Evolutionary conservation across 2,797 vertebrate species (phyloP).

Genomic region (Fringilla coelebs): DNA sequence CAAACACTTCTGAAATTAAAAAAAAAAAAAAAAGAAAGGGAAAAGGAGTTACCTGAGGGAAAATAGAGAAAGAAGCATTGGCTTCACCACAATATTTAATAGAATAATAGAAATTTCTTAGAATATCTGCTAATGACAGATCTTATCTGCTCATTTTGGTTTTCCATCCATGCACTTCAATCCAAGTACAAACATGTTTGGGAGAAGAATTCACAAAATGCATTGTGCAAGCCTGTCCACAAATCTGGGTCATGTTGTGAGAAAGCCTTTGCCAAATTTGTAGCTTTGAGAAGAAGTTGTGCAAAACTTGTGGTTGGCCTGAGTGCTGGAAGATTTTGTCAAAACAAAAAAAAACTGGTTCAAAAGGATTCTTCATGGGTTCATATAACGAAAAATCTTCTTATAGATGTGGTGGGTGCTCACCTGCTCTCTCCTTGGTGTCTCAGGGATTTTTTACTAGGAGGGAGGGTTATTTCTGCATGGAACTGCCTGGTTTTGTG

Average conservation of each 20-base stretch:
- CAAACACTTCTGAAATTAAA: not conserved
- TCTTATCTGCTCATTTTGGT: not conserved
- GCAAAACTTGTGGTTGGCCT: not conserved
- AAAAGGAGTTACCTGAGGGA: not conserved
- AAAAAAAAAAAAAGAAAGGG: not conserved
- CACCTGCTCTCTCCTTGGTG: not conserved
- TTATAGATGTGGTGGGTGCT: fast-evolving
- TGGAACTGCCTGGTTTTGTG: not conserved
- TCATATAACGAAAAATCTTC: not conserved
- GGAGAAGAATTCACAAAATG: not conserved
- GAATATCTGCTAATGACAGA: not conserved
- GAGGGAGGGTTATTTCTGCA: not conserved
- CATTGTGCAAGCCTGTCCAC: not conserved
- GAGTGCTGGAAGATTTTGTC: not conserved
- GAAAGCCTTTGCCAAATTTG: not conserved
- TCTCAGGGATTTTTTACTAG: not conserved
- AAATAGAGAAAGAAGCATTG: not conserved
- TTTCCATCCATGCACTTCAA: not conserved
- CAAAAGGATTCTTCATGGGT: not conserved
- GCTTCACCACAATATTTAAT: not conserved
- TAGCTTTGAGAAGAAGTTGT: not conserved
- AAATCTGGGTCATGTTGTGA: not conserved
- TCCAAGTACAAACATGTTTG: not conserved
- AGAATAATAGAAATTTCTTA: not conserved
- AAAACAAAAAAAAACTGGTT: not conserved